These are phyloP conservation scores for Tadarida brasiliensis DNA, from an alignment of 2,797 vertebrate species.

Conservation along the genomic window DNA sequence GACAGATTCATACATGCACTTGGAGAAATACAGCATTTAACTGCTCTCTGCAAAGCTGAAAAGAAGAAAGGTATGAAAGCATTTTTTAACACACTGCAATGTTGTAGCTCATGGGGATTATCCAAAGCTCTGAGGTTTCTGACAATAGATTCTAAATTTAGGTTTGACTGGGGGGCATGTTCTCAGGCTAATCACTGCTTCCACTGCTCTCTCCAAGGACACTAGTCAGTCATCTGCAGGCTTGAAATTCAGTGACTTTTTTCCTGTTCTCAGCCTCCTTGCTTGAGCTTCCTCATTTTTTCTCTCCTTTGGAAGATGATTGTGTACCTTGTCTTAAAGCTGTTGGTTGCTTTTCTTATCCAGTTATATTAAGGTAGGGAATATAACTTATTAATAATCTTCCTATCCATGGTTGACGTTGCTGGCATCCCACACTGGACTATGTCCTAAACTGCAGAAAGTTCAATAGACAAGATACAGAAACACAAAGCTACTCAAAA, in stretches of 20 bases:
- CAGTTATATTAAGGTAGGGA: background rate
- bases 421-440: background rate
- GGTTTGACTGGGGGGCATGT: background rate
- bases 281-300: background rate
- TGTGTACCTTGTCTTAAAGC: background rate
- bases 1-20: background rate
- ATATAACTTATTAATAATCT: background rate
- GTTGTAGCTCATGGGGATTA: background rate
- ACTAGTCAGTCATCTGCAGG: background rate
- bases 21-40: constrained; percentile 17
- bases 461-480: background rate
- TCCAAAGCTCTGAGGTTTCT: background rate
- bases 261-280: background rate
- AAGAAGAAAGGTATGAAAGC: background rate
- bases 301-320: background rate
- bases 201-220: background rate
- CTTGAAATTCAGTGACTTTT: background rate
- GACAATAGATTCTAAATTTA: background rate
- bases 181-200: background rate
- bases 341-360: background rate
- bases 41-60: background rate
- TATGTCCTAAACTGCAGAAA: background rate
- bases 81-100: background rate
- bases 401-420: background rate
- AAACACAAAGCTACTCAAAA: background rate